Conservation (phyloP, 2,888 invertebrate species). For the Lampropteryx suffumata region DNA sequence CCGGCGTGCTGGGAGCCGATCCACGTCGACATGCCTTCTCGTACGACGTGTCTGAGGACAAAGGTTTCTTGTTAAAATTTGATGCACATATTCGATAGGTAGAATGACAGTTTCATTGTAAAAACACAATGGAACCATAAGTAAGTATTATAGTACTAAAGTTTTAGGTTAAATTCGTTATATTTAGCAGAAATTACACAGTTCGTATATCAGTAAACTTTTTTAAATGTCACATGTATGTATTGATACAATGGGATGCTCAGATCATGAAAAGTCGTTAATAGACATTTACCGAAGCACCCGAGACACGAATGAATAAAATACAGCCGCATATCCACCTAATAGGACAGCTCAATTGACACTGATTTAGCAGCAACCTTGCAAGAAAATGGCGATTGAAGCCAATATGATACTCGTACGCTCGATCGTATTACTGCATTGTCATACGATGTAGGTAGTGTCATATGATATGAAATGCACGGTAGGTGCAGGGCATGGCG, state of each 20-base stretch:
- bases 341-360: slow-evolving; percentile 50
- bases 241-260: background rate
- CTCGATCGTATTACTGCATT: slow-evolving; percentile 49
- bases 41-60: slow-evolving; percentile 92
- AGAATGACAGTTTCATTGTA: too few species aligned
- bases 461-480: slow-evolving; percentile 46
- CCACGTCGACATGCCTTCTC: slow-evolving; percentile 94
- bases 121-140: too few species aligned
- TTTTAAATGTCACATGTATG: too few species aligned
- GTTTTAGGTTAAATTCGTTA: too few species aligned
- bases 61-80: slow-evolving; percentile 17
- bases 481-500: slow-evolving; percentile 54
- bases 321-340: slow-evolving; percentile 48
- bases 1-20: slow-evolving; percentile 92
- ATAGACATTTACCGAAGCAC: slow-evolving; percentile 45
- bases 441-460: slow-evolving; percentile 39
- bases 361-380: slow-evolving; percentile 64
- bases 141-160: too few species aligned
- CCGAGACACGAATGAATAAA: slow-evolving; percentile 41
- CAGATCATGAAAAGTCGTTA: slow-evolving; percentile 9
- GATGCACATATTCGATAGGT: slow-evolving; percentile 17
- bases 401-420: slow-evolving; percentile 39
- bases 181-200: too few species aligned
- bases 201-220: too few species aligned
- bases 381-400: slow-evolving; percentile 52